Conservation (phyloP, 1,140 invertebrate species). For the Yoshiicerus persimilis region DNA sequence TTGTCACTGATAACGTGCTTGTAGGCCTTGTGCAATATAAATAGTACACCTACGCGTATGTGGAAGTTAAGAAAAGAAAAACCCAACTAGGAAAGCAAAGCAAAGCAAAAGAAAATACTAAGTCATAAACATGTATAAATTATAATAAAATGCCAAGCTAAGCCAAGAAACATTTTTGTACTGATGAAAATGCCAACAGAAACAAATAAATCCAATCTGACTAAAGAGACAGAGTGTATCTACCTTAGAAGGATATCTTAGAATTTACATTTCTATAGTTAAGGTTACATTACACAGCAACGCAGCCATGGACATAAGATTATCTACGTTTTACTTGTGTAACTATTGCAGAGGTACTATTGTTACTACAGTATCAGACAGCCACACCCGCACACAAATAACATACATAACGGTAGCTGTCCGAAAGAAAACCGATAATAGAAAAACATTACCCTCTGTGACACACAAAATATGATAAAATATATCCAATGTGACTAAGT, state of each 20-base stretch:
- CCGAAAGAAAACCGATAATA: conserved; percentile 2
- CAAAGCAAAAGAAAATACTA: not conserved
- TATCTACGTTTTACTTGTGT: not conserved
- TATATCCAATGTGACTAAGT: conserved; percentile 2
- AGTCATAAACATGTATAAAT: conserved; percentile 21
- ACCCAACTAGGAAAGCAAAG: not conserved
- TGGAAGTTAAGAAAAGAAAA: not conserved
- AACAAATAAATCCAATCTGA: conserved; percentile 6
- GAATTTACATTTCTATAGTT: not conserved
- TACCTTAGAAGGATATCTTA: not conserved
- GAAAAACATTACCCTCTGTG: conserved; percentile 17
- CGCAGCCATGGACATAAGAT: not conserved
- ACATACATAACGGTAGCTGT: not conserved
- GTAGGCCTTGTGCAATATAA: not conserved
- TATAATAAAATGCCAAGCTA: conserved; percentile 21
- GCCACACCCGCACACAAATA: not conserved
- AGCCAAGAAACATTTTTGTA: conserved; percentile 20
- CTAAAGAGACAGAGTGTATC: not conserved
- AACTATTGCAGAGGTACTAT: not conserved
- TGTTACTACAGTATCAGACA: not conserved
- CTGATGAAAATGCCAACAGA: conserved; percentile 1
- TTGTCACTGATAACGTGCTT: not conserved
- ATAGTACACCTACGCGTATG: not conserved
- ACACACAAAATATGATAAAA: conserved; percentile 14
- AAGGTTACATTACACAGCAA: not conserved